Percentiles rank a stretch among this genome's conserved stretches.
Evolutionary conservation across 1,140 invertebrate genomes (phyloP).

Genomic region (Dysdera silvatica): DNA sequence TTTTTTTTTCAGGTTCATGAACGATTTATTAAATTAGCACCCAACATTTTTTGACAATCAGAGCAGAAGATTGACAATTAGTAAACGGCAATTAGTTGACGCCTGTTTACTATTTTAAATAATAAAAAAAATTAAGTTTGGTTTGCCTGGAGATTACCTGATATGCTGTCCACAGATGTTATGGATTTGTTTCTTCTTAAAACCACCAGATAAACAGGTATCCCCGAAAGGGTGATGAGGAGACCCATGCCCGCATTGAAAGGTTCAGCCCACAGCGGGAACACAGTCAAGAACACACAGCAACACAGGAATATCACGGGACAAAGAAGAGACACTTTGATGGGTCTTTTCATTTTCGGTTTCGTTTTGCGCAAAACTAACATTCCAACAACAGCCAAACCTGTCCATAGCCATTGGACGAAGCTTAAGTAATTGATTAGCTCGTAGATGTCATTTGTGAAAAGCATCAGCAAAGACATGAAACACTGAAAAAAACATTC

Average conservation of each 20-base stretch:
- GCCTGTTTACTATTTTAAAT: no score
- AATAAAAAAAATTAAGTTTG: no score
- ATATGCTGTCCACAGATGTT: no score
- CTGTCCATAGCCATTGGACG: conserved; percentile 68
- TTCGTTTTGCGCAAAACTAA: conserved; percentile 62
- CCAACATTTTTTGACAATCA: no score
- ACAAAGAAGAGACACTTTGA: conserved; percentile 53
- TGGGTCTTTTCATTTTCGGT: conserved; percentile 69
- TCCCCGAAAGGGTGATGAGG: conserved; percentile 46
- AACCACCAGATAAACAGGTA: conserved; percentile 50
- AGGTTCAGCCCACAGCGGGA: conserved; percentile 47
- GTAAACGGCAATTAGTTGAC: no score
- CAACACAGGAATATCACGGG: conserved; percentile 51
- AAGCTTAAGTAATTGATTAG: conserved; percentile 74
- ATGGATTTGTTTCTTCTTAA: neutral
- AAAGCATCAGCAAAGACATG: conserved; percentile 62
- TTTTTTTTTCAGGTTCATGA: no score
- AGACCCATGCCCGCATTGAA: conserved; percentile 40
- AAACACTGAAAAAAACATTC: conserved; percentile 53
- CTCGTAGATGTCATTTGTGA: conserved; percentile 59
- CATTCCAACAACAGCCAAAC: conserved; percentile 65
- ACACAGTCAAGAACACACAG: conserved; percentile 49
- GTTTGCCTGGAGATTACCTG: no score
- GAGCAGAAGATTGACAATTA: no score
- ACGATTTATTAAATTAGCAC: no score